These are phyloP conservation scores for Cheilosia pagana DNA, from an alignment of 2,888 invertebrate species.

Conservation along the genomic window DNA sequence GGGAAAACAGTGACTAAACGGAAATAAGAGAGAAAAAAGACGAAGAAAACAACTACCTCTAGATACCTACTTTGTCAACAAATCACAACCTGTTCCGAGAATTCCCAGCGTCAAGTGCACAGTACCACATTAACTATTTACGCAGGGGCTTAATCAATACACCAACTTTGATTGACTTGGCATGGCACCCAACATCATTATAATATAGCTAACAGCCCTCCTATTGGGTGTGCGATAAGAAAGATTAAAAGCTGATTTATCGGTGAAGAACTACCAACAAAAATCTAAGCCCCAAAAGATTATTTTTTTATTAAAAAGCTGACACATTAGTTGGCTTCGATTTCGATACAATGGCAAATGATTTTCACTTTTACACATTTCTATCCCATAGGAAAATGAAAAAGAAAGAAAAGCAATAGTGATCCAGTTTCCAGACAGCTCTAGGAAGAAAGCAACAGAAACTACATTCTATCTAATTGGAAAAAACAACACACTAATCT, in stretches of 20 bases:
- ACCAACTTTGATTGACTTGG: conserved; percentile 3
- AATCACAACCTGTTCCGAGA: conserved; percentile 64
- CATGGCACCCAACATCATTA: conserved; percentile 14
- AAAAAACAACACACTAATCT: conserved; percentile 58
- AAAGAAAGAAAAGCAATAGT: conserved; percentile 15
- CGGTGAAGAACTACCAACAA: conserved; percentile 31
- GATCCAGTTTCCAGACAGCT: conserved; percentile 49
- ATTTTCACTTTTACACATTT: conserved; percentile 66
- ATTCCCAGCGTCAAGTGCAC: conserved; percentile 48
- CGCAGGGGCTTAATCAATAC: conserved; percentile 28
- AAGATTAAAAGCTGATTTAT: conserved; percentile 41
- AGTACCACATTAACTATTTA: background rate
- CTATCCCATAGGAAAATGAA: conserved; percentile 26
- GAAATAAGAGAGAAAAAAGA: conserved; percentile 35
- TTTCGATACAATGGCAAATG: conserved; percentile 41
- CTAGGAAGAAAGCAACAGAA: conserved; percentile 26
- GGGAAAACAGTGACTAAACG: conserved; percentile 42
- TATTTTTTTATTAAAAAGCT: conserved; percentile 57
- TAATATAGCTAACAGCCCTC: background rate
- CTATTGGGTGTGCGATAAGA: conserved; percentile 40
- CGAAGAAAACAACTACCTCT: conserved; percentile 1
- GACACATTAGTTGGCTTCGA: conserved; percentile 7
- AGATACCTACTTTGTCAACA: conserved; percentile 56
- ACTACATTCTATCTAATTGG: conserved; percentile 41
- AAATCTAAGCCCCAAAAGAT: conserved; percentile 17